These are phyloP conservation scores for Archegozetes longisetosus DNA, from an alignment of 1,140 invertebrate species.

Conservation along the genomic window DNA sequence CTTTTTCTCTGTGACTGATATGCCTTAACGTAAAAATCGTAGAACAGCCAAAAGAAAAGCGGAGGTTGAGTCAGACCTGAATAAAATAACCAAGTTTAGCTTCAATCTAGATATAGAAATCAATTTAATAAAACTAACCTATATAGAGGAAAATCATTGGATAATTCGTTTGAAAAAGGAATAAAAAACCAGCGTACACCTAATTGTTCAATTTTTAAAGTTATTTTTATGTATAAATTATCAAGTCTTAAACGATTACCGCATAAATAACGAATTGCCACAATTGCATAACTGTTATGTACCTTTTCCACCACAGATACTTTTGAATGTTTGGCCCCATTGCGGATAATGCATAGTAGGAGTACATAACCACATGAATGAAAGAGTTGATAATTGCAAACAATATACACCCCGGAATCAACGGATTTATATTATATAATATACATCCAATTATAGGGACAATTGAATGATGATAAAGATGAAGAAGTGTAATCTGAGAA, in stretches of 20 bases:
- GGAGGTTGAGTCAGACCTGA: slow-evolving; percentile 3
- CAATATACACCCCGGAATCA: background rate
- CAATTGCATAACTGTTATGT: slow-evolving; percentile 39
- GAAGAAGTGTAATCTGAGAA: background rate
- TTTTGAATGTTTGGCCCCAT: slow-evolving; percentile 36
- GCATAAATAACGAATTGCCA: slow-evolving; percentile 22
- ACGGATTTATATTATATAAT: background rate
- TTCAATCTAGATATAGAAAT: no score
- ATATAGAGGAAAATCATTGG: no score
- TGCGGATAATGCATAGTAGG: slow-evolving; percentile 38
- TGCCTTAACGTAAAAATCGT: slow-evolving; percentile 41
- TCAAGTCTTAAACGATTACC: background rate
- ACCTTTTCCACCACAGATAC: slow-evolving; percentile 43
- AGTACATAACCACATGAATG: slow-evolving; percentile 43
- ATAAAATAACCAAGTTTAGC: no score
- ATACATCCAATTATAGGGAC: slow-evolving; percentile 9
- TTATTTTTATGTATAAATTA: no score
- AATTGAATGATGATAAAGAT: background rate
- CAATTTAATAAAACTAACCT: no score
- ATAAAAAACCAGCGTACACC: no score
- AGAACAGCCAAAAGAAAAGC: slow-evolving; percentile 40
- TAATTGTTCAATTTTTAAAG: no score
- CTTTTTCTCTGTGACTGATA: no score
- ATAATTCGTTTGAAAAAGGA: no score
- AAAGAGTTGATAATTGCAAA: slow-evolving; percentile 31